Percentiles rank a stretch among this genome's conserved stretches.
Evolutionary conservation across 2,797 vertebrate species (phyloP).

Genomic region (Typhlichthys subterraneus): DNA sequence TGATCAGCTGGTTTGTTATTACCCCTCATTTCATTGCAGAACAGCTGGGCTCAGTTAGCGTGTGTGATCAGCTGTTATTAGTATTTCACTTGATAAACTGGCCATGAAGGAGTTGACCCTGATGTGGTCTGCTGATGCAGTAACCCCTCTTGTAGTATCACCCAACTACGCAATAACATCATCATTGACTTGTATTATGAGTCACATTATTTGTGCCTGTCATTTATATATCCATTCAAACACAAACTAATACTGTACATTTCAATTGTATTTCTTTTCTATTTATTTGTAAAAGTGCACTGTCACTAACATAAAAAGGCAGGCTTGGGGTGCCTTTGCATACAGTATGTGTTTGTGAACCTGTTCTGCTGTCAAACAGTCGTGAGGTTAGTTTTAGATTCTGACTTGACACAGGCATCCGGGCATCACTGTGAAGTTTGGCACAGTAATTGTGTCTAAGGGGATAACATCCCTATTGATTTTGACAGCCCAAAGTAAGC

Average conservation of each 20-base stretch:
- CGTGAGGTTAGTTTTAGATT: slow-evolving; percentile 21
- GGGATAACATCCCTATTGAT: slow-evolving; percentile 38
- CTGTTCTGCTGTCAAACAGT: slow-evolving; percentile 15
- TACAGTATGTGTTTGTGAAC: slow-evolving; percentile 6
- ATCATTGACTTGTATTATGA: no score
- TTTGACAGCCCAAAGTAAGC: slow-evolving; percentile 33
- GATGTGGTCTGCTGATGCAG: no score
- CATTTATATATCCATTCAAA: no score
- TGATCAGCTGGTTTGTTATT: slow-evolving; percentile 12
- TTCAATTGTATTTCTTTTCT: background rate
- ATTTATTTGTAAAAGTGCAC: background rate
- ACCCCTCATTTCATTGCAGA: background rate
- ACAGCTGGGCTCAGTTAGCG: background rate
- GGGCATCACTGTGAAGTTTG: slow-evolving; percentile 47
- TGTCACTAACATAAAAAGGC: background rate
- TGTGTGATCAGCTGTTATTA: background rate
- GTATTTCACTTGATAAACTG: no score
- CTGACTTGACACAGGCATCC: slow-evolving; percentile 44
- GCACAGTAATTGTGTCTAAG: slow-evolving; percentile 53
- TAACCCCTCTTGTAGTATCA: no score
- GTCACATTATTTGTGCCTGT: no score
- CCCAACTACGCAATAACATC: no score
- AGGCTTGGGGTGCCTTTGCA: background rate
- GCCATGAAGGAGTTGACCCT: no score
- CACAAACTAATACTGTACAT: background rate